Percentiles rank a stretch among this genome's conserved stretches.
Evolutionary conservation across 2,113 vertebrate genomes (phyloP).

Genomic region (Sylvilagus bachmani): DNA sequence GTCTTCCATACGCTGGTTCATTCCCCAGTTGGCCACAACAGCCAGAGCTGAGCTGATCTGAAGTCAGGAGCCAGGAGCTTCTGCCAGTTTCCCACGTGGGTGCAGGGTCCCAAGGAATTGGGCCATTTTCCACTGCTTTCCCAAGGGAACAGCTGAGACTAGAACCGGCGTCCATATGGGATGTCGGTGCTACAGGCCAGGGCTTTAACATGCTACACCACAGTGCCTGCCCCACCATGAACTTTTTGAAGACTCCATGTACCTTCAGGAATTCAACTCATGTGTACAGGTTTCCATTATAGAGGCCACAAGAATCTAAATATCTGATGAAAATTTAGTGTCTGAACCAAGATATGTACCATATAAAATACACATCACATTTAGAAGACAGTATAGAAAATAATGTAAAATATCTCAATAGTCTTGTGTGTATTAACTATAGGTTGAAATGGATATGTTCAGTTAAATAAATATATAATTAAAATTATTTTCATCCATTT

Average conservation of each 20-base stretch:
- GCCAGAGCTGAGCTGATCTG: no score
- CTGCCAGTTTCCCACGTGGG: no score
- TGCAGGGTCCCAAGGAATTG: no score
- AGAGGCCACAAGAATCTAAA: constrained; percentile 55
- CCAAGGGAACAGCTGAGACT: no score
- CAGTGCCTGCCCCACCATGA: no score
- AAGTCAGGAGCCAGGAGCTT: no score
- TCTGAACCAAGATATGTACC: neutral
- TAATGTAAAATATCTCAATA: constrained; percentile 23
- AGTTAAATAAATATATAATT: constrained; percentile 44
- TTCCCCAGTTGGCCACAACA: no score
- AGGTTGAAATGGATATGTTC: constrained; percentile 28
- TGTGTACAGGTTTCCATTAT: constrained; percentile 39
- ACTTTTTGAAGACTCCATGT: neutral
- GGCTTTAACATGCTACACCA: no score
- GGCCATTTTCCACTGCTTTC: no score
- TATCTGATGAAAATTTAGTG: neutral
- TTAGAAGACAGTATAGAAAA: constrained; percentile 18
- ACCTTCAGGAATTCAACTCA: constrained; percentile 38
- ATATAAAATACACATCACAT: neutral
- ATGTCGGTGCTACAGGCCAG: no score
- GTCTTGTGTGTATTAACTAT: constrained; percentile 16
- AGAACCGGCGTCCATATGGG: no score
- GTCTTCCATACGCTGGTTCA: no score
- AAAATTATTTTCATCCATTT: constrained; percentile 48